These are phyloP conservation scores for Microtus montanus DNA, from an alignment of 2,113 vertebrate species.

Conservation along the genomic window DNA sequence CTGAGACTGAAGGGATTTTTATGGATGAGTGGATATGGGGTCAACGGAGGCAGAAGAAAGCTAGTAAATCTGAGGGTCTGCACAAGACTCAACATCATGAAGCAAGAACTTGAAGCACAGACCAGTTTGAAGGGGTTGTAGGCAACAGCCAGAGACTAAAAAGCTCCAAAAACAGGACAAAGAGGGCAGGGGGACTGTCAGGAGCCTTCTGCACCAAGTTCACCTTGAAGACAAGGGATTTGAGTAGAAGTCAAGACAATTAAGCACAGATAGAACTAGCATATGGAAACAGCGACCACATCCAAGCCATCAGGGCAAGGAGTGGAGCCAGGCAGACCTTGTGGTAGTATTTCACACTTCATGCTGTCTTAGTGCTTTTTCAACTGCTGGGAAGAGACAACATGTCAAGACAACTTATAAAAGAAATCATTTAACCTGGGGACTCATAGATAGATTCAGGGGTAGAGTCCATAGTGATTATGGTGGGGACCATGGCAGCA, in stretches of 20 bases:
- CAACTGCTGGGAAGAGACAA: neutral
- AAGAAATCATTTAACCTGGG: neutral
- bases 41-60: neutral
- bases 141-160: too few species aligned
- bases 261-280: neutral
- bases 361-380: neutral
- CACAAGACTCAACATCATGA: neutral
- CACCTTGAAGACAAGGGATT: neutral
- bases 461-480: neutral
- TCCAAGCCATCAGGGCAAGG: neutral
- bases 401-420: neutral
- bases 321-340: neutral
- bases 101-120: neutral
- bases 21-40: neutral
- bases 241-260: neutral
- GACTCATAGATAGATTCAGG: neutral
- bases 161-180: neutral
- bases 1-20: neutral
- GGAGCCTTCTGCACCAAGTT: neutral
- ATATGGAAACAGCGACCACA: too few species aligned
- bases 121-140: neutral
- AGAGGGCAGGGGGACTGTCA: accelerated
- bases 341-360: neutral
- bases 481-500: neutral
- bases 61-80: neutral